These are phyloP conservation scores for Arbacia lixula DNA, from an alignment of 53 echinoderm and acorn worm species.

Conservation along the genomic window DNA sequence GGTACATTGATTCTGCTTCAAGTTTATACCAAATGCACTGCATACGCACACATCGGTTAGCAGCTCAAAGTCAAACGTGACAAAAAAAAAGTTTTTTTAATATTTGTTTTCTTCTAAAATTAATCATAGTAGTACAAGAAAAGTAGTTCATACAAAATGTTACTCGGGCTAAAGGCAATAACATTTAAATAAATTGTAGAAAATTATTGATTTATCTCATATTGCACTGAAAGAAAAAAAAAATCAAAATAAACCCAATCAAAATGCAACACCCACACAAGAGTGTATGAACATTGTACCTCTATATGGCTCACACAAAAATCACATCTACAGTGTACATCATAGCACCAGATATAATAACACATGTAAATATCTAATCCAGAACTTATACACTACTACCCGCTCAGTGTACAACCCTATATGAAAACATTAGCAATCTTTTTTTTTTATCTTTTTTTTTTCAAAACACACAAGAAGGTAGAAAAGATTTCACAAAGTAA, in stretches of 20 bases:
- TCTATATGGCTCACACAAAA: conserved; percentile 40
- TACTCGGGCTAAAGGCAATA: conserved; percentile 40
- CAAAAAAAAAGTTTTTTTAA: no score
- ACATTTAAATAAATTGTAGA: conserved; percentile 32
- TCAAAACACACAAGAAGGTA: conserved; percentile 56
- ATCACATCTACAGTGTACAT: conserved; percentile 44
- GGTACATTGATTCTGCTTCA: no score
- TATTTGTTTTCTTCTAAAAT: no score
- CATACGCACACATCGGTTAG: no score
- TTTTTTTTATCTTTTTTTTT: no score
- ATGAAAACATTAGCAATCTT: conserved; percentile 57
- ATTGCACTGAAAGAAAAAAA: conserved; percentile 56
- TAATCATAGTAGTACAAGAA: no score
- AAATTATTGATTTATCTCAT: conserved; percentile 53
- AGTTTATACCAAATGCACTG: no score
- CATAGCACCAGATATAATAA: conserved; percentile 54
- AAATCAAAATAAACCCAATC: conserved; percentile 33
- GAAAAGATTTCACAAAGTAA: conserved; percentile 38
- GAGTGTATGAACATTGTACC: background rate
- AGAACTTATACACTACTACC: conserved; percentile 52
- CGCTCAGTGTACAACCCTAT: conserved; percentile 50
- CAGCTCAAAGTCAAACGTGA: no score
- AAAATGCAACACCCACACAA: conserved; percentile 27
- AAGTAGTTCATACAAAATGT: no score
- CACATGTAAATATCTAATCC: conserved; percentile 31